Percentiles rank a stretch among this genome's conserved stretches.
Evolutionary conservation across 2,113 vertebrate genomes (phyloP).

Genomic region (Sprattus sprattus): DNA sequence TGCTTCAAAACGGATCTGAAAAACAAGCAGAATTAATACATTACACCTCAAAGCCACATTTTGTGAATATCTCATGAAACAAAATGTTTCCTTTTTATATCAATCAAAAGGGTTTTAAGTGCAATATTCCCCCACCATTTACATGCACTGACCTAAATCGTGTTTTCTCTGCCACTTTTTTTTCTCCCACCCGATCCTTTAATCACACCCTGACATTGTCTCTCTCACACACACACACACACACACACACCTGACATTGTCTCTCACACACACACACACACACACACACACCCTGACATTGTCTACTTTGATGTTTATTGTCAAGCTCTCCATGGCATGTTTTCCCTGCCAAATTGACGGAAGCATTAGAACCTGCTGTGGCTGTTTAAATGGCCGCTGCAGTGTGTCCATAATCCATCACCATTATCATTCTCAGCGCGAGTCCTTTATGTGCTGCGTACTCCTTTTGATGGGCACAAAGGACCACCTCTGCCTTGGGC

Average conservation of each 20-base stretch:
- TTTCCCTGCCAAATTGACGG: conserved; percentile 26
- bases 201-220: conserved; percentile 25
- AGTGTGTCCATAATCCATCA: conserved; percentile 20
- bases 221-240: no score
- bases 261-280: no score
- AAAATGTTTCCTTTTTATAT: neutral
- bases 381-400: conserved; percentile 39
- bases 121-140: neutral
- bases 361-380: conserved; percentile 32
- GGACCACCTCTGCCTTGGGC: conserved; percentile 17
- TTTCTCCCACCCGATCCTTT: conserved; percentile 23
- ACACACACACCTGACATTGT: conserved; percentile 14
- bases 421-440: conserved; percentile 20
- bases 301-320: conserved; percentile 39
- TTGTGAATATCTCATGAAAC: neutral
- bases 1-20: neutral
- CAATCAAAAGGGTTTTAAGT: neutral
- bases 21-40: neutral
- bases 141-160: conserved; percentile 34
- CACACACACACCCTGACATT: conserved; percentile 17
- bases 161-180: conserved; percentile 23
- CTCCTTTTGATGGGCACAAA: conserved; percentile 34
- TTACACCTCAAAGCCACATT: neutral
- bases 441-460: conserved; percentile 29
- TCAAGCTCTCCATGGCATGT: conserved; percentile 19